Conservation (phyloP, 2,888 invertebrate genomes). For the Podotricha telesiphe region DNA sequence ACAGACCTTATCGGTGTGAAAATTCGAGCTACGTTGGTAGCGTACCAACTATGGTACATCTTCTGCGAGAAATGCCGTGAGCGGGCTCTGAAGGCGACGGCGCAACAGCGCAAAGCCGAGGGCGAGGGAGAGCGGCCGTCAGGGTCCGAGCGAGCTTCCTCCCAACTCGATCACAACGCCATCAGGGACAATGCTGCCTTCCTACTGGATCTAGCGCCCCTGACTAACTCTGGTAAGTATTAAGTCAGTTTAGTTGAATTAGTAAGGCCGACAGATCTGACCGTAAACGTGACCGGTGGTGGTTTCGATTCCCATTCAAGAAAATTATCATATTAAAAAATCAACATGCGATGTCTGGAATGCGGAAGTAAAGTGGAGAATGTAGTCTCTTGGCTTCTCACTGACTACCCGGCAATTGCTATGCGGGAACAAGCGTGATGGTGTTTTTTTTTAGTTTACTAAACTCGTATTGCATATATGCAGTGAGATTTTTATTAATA, state of each 20-base stretch:
- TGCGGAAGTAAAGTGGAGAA: too few relatives aligned
- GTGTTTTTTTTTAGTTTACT: too few relatives aligned
- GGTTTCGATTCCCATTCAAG: too few relatives aligned
- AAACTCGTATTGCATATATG: too few relatives aligned
- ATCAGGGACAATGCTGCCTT: slow-evolving; percentile 98
- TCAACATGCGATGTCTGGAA: too few relatives aligned
- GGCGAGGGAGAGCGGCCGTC: slow-evolving; percentile 50
- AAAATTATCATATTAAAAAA: too few relatives aligned
- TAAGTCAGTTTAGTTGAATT: not conserved
- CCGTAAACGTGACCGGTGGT: too few relatives aligned
- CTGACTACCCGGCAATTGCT: too few relatives aligned
- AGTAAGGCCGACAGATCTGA: too few relatives aligned
- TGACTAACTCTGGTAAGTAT: slow-evolving; percentile 76
- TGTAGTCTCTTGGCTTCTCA: too few relatives aligned
- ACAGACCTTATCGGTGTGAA: slow-evolving; percentile 50
- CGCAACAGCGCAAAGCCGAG: slow-evolving; percentile 64
- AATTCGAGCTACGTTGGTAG: slow-evolving; percentile 58
- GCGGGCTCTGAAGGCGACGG: slow-evolving; percentile 80
- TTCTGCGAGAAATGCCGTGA: slow-evolving; percentile 96
- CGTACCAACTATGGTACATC: slow-evolving; percentile 93
- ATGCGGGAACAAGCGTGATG: too few relatives aligned
- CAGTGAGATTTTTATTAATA: too few relatives aligned
- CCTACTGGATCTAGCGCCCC: slow-evolving; percentile 93
- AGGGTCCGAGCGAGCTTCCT: slow-evolving; percentile 42
- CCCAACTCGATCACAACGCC: slow-evolving; percentile 83